phyloP scores from a whole-genome alignment of 2,888 invertebrate genomes.

The Erpobdella octoculata region DNA sequence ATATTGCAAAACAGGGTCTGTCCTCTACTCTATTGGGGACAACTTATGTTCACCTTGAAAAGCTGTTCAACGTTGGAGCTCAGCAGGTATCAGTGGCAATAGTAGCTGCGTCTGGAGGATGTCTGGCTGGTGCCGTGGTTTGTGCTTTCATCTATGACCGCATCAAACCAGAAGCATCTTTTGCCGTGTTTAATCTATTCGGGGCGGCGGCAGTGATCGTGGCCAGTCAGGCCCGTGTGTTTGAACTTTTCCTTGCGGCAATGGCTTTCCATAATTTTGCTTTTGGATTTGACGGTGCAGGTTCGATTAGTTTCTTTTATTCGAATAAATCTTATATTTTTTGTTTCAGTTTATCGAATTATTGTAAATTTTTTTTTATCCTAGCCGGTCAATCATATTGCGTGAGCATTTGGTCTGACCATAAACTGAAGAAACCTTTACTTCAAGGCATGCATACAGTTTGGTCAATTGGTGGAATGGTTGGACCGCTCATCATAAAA shows the following conservation, averaged over 20 bases:
- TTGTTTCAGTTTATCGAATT: background rate
- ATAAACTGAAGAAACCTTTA: slow-evolving; percentile 17
- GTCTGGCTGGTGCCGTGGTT: slow-evolving; percentile 27
- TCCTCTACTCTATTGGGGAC: slow-evolving; percentile 24
- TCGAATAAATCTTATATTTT: background rate
- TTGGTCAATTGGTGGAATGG: slow-evolving; percentile 31
- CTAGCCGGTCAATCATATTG: slow-evolving; percentile 33
- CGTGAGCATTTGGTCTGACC: slow-evolving; percentile 30
- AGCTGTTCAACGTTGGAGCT: slow-evolving; percentile 19
- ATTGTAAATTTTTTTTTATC: background rate
- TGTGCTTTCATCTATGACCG: slow-evolving; percentile 31
- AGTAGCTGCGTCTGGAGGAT: slow-evolving; percentile 22
- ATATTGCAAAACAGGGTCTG: slow-evolving; percentile 32
- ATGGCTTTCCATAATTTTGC: slow-evolving; percentile 23
- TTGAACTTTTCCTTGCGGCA: slow-evolving; percentile 7
- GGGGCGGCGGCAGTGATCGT: background rate
- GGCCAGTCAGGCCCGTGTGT: background rate
- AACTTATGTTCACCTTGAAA: slow-evolving; percentile 30
- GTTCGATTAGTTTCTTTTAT: slow-evolving; percentile 3
- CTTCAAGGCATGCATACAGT: slow-evolving; percentile 31
- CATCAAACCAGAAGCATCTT: slow-evolving; percentile 22
- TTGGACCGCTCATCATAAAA: slow-evolving; percentile 31
- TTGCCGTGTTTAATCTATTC: background rate
- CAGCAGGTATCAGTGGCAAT: slow-evolving; percentile 22
- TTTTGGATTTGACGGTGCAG: slow-evolving; percentile 30